Conservation (phyloP, 2,113 vertebrate genomes). For the Rhea americana region DNA sequence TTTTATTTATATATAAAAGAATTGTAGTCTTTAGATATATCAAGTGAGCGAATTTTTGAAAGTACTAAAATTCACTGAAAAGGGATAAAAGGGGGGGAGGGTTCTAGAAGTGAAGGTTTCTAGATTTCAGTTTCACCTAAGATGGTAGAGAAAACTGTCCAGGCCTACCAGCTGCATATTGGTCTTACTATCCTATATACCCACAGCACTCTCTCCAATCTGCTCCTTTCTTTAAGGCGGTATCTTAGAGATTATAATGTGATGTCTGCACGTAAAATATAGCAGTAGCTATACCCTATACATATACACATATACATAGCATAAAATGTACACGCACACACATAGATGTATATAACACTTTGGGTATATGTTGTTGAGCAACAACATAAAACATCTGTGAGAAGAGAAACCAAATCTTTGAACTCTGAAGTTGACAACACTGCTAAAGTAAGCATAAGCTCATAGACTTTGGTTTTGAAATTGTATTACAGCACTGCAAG, state of each 20-base stretch:
- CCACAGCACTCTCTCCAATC: neutral
- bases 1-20: neutral
- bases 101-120: neutral
- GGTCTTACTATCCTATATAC: neutral
- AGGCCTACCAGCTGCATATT: neutral
- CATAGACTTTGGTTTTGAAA: neutral
- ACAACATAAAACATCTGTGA: neutral
- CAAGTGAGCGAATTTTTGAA: neutral
- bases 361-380: neutral
- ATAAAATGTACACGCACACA: neutral
- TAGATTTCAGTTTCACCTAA: constrained; percentile 7
- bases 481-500: neutral
- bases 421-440: neutral
- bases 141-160: neutral
- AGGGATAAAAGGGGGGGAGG: neutral
- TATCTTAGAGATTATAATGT: neutral
- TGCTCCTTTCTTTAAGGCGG: neutral
- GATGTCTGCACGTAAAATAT: neutral
- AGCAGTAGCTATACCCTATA: neutral
- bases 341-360: too few relatives aligned
- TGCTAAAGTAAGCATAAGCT: neutral
- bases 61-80: neutral
- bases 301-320: neutral
- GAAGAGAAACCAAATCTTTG: neutral
- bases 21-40: neutral